Conservation (phyloP, 1,140 invertebrate species). For the Scaptomyza graminum region DNA sequence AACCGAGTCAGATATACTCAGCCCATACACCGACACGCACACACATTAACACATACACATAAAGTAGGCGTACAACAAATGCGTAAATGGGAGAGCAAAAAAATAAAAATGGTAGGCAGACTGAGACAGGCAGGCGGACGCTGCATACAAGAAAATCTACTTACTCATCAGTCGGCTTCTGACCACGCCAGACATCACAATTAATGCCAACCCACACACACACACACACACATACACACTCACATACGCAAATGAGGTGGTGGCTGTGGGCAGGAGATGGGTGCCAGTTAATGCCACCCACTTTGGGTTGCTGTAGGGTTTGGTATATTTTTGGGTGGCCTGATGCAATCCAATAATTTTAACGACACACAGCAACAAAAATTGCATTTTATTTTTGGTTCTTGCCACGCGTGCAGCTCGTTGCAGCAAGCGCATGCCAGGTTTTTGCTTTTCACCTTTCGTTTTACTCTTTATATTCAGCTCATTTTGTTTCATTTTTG, state of each 20-base stretch:
- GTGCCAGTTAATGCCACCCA: constrained; percentile 75
- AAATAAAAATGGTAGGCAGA: not conserved
- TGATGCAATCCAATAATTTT: constrained; percentile 59
- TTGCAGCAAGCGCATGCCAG: constrained; percentile 38
- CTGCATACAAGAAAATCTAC: constrained; percentile 78
- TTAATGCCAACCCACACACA: constrained; percentile 68
- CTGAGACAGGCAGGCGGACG: constrained; percentile 20
- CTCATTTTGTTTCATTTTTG: constrained; percentile 13
- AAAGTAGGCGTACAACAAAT: constrained; percentile 45
- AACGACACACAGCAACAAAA: constrained; percentile 70
- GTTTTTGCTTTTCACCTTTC: constrained; percentile 17
- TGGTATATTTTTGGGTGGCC: constrained; percentile 17
- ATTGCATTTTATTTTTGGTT: constrained; percentile 80
- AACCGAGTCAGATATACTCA: constrained; percentile 30
- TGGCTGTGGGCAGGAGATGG: constrained; percentile 1
- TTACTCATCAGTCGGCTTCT: constrained; percentile 68
- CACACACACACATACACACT: constrained; percentile 32
- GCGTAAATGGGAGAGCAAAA: constrained; percentile 15
- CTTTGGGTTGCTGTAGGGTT: not conserved
- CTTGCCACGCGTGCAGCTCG: constrained; percentile 49
- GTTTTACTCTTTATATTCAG: not conserved
- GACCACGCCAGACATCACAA: constrained; percentile 74
- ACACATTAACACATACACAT: not conserved
- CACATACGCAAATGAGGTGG: constrained; percentile 16
- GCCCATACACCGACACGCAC: not conserved